Evolutionary conservation across 1,140 invertebrate species (phyloP), one percentile per base, ranked within the genome.

Genomic region (Calephelis nemesis): DNA sequence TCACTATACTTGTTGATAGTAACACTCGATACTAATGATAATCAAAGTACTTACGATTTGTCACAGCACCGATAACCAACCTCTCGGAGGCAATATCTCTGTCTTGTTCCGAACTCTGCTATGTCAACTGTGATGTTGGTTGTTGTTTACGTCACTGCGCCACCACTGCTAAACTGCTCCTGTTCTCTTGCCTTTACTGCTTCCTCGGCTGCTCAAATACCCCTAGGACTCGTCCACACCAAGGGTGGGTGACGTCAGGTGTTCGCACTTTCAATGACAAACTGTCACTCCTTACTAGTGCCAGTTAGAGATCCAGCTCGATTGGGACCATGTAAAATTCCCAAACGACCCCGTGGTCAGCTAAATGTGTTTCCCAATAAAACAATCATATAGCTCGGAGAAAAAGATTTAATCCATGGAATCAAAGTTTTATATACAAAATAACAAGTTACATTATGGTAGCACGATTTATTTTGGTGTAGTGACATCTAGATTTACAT

Each of bases 261-360:
- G 48, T 50, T 12, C 8, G 48, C 48, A 50, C 11, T 50, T 50
- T 50, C 48, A 50, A 50, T 50, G 48, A 50, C 48, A 50, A 50
- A n/a, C 48, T n/a, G 48, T 50, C 48, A 50, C 48, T n/a, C 12
- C 12, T 50, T 50, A 7, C 48, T 50, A 50, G 48, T 50, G 48
- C 48, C 48, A 11, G 7, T n/a, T n/a, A n/a, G 12, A 50, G 48
- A 50, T 13, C n/a, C 48, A 12, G 48, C 48, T 12, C 48, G 48
- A 19, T n/a, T n/a, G 3, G 19, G 19, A 19, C 19, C 19, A 19
- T 19, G 19, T 19, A 19, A 19, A 19, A 19, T 19, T 19, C 19
- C 19, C 19, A 19, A 19, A 19, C 19, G 19, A 19, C 19, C 19
- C 19, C 19, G 19, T 19, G 19, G 19, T 19, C 19, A 19, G 19